phyloP scores from a whole-genome alignment of 1,140 invertebrate species.

The Hylaeus volcanicus region DNA sequence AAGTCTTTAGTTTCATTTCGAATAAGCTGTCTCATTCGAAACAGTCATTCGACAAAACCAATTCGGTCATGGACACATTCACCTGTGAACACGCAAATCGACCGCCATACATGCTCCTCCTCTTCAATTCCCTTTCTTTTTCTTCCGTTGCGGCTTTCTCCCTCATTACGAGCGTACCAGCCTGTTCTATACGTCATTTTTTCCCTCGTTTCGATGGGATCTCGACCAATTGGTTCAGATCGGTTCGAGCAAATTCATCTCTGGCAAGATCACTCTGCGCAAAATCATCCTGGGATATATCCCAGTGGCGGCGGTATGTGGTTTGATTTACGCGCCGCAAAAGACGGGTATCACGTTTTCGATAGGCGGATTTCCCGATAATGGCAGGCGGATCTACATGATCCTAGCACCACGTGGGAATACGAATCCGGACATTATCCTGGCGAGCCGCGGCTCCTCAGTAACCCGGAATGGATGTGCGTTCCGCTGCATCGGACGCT shows the following conservation, averaged over 20 bases:
- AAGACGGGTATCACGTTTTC: constrained; percentile 68
- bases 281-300: constrained; percentile 33
- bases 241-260: background rate
- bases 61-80: too few species aligned
- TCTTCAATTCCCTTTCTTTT: background rate
- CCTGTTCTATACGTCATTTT: background rate
- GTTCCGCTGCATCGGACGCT: constrained; percentile 51
- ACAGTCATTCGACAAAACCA: too few species aligned
- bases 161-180: background rate
- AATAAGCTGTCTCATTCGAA: too few species aligned
- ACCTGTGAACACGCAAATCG: background rate
- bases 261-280: constrained; percentile 5
- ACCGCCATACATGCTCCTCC: background rate
- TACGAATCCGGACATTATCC: constrained; percentile 72
- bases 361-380: constrained; percentile 71
- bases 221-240: background rate
- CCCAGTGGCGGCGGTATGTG: constrained; percentile 38
- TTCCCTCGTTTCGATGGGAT: background rate
- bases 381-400: constrained; percentile 71
- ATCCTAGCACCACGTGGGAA: constrained; percentile 69
- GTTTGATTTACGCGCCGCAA: constrained; percentile 67
- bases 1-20: too few species aligned
- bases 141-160: background rate
- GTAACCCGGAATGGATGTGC: constrained; percentile 57
- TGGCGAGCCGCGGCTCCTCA: constrained; percentile 49